Evolutionary conservation across 2,888 invertebrate species (phyloP).

Genomic region (Thalpophila matura): DNA sequence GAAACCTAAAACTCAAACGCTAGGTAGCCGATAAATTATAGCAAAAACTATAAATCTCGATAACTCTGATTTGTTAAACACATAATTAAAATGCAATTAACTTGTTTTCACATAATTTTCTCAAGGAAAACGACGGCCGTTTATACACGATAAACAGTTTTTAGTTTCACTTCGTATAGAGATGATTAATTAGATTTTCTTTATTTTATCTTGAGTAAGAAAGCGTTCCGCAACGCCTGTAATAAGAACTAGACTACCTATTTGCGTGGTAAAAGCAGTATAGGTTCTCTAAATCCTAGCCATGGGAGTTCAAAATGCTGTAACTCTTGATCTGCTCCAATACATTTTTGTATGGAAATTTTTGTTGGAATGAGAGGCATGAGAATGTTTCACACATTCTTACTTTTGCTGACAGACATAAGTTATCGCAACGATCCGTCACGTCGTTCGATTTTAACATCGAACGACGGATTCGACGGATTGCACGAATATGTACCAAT

Average conservation of each 20-base stretch:
- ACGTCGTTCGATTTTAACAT: too few relatives aligned
- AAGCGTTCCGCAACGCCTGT: conserved; percentile 36
- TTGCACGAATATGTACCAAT: too few relatives aligned
- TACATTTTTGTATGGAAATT: too few relatives aligned
- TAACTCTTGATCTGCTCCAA: conserved; percentile 18
- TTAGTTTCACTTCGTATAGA: conserved; percentile 50
- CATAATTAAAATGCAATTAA: conserved; percentile 45
- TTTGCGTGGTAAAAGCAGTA: conserved; percentile 7
- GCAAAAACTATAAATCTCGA: conserved; percentile 12
- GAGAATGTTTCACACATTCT: too few relatives aligned
- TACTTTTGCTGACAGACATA: too few relatives aligned
- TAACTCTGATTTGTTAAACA: conserved; percentile 31
- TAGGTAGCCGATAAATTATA: too few relatives aligned
- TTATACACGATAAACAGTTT: conserved; percentile 46
- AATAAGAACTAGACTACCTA: conserved; percentile 17
- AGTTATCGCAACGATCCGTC: too few relatives aligned
- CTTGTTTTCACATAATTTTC: conserved; percentile 50
- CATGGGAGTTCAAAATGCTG: conserved; percentile 13
- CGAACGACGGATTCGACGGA: too few relatives aligned
- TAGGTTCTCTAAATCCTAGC: neutral
- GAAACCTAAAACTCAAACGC: too few relatives aligned
- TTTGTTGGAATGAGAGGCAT: too few relatives aligned
- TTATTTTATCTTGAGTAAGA: conserved; percentile 31
- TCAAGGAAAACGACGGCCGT: conserved; percentile 45
- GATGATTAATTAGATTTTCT: conserved; percentile 50